phyloP scores from a whole-genome alignment of 2,797 vertebrate genomes.

The Premnoplex brunnescens region DNA sequence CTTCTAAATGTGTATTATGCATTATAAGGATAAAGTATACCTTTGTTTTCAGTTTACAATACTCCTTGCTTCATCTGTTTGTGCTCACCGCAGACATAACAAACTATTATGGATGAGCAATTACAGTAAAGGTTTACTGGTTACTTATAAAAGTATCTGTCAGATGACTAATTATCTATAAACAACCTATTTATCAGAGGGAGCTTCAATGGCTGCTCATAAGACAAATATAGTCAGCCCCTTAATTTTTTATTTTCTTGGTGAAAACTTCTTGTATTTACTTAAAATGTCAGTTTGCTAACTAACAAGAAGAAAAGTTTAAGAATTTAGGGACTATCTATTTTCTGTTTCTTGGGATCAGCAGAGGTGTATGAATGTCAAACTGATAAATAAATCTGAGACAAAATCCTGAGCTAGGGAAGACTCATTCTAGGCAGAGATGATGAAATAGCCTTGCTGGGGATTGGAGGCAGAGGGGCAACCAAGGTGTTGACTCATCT shows the following conservation, averaged over 20 bases:
- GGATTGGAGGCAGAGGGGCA: background rate
- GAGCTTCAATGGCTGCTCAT: background rate
- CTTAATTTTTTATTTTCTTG: background rate
- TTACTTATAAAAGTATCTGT: constrained; percentile 10
- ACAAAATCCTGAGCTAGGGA: background rate
- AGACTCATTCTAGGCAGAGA: background rate
- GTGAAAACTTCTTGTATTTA: background rate
- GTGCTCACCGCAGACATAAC: background rate
- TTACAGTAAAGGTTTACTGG: background rate
- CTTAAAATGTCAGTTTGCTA: background rate
- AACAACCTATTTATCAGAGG: constrained; percentile 2
- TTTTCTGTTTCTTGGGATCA: background rate
- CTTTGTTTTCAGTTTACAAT: background rate
- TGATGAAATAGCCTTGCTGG: background rate
- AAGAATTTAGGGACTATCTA: background rate
- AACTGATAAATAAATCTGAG: background rate
- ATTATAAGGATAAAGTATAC: background rate
- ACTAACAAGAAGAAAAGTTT: background rate
- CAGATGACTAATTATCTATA: background rate
- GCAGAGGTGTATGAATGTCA: background rate
- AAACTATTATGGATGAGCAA: background rate
- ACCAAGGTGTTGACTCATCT: background rate
- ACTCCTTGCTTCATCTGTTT: background rate
- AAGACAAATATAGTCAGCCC: background rate
- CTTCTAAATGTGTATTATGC: background rate